These are phyloP conservation scores for Falco berigora DNA, from an alignment of 2,797 vertebrate genomes.

Conservation along the genomic window DNA sequence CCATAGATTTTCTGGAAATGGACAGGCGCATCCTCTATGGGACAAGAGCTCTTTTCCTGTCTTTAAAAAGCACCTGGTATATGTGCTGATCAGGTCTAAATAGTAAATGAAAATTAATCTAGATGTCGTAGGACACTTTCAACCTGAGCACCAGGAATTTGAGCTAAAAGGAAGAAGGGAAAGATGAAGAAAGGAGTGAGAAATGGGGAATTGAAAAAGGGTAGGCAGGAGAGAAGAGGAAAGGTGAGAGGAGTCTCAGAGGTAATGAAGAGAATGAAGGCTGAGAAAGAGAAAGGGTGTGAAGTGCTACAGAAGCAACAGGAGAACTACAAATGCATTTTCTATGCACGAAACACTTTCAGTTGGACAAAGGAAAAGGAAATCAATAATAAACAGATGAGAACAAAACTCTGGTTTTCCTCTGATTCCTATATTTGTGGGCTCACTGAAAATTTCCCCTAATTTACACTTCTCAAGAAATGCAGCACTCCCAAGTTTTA, in stretches of 20 bases:
- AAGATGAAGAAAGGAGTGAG: neutral
- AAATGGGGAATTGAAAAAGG: neutral
- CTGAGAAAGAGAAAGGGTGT: neutral
- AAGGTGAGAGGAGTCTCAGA: neutral
- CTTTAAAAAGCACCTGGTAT: neutral
- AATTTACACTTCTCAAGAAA: neutral
- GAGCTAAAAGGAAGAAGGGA: neutral
- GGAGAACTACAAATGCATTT: neutral
- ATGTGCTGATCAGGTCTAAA: neutral
- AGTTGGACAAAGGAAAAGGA: neutral
- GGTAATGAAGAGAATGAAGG: neutral
- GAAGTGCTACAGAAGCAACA: neutral
- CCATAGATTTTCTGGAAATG: slow-evolving; percentile 13
- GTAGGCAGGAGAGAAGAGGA: neutral
- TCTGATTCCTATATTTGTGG: neutral
- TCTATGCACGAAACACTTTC: neutral
- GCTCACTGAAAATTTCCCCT: neutral
- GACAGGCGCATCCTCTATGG: neutral
- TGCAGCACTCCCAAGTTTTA: neutral
- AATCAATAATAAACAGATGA: neutral
- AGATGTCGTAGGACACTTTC: neutral
- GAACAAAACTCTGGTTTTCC: neutral
- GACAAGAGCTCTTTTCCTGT: neutral
- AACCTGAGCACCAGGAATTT: neutral
- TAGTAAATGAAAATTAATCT: neutral